phyloP scores from a whole-genome alignment of 1,140 invertebrate genomes.

The Meloidogyne hapla region DNA sequence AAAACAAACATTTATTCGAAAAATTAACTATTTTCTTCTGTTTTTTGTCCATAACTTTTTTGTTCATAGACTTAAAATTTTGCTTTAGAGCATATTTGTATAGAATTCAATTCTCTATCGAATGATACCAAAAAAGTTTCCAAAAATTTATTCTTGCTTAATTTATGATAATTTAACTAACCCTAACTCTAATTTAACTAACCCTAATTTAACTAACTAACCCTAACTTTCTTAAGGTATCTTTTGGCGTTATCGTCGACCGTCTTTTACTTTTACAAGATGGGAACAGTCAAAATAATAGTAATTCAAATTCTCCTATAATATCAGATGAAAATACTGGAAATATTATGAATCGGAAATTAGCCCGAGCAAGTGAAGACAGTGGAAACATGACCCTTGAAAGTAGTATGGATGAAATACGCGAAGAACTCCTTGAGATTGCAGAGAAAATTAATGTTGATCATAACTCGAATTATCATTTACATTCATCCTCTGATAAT shows the following conservation, averaged over 20 bases:
- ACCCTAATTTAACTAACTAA: not conserved
- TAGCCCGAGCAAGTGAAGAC: not conserved
- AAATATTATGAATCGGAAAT: not conserved
- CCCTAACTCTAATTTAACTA: not conserved
- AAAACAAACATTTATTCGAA: not conserved
- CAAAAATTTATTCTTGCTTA: not conserved
- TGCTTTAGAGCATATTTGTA: not conserved
- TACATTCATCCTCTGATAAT: not conserved
- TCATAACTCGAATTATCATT: no score
- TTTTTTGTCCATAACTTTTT: not conserved
- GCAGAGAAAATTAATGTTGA: conserved; percentile 49
- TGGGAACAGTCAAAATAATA: not conserved
- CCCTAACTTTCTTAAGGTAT: not conserved
- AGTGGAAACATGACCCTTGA: conserved; percentile 21
- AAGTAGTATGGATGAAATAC: conserved; percentile 44
- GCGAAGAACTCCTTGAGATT: conserved; percentile 44
- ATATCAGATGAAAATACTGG: not conserved
- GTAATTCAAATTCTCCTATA: not conserved
- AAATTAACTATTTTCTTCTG: not conserved
- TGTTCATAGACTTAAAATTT: not conserved
- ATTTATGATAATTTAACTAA: no score
- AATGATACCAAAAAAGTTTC: not conserved
- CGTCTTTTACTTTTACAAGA: conserved; percentile 28
- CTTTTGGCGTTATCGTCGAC: conserved; percentile 46
- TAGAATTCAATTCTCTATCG: not conserved